Base-by-base conservation (phyloP, 2,888 invertebrate genomes). In the Melanostoma scalare region DNA sequence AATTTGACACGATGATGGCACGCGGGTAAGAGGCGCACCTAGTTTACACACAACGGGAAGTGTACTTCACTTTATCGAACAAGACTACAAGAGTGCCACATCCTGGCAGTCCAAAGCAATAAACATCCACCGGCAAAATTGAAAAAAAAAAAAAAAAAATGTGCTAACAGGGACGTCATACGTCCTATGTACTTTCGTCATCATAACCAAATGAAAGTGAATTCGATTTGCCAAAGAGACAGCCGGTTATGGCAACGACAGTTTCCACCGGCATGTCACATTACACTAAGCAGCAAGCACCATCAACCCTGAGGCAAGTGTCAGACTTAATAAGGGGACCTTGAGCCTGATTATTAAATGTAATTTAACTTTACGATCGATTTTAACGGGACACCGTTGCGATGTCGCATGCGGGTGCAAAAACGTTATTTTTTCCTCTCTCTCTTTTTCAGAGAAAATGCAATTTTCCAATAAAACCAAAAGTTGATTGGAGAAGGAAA, bases 321-420 rank as follows among this genome's bases (percentile, higher is more conserved):
- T 74, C 84, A 79, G 33, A 6, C 79, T 60, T 79, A 84, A 79
- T 74, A 74, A 79, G 74, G 67, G 79, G 79, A 75, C 79, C 84
- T 84, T 84, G 71, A 84, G 79, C 74, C 71, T 76, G 79, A 80
- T 79, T 85, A 79, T 72, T 68, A 80, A 79, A 76, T 80, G 85
- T 67, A 85, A 85, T 85, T 85, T 80, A 72, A 72, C 79, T 55
- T 76, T 67, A 71, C 85, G 85, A 80, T 79, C 84, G 71, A 84
- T 79, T 79, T 79, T 75, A 56, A 61, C 35, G 40, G 56, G n/a
- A 42, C 42, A 46, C 31, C 56, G 20, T 30, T 46, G 40, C 40
- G 46, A 40, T 52, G 80, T 10, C 8, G 20, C 60, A 44, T 56
- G 30, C 61, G 30, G 31, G 56, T 84, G 79, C 53, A 75, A 67